phyloP scores from a whole-genome alignment of 2,888 invertebrate species.

The Prenolepis imparis region DNA sequence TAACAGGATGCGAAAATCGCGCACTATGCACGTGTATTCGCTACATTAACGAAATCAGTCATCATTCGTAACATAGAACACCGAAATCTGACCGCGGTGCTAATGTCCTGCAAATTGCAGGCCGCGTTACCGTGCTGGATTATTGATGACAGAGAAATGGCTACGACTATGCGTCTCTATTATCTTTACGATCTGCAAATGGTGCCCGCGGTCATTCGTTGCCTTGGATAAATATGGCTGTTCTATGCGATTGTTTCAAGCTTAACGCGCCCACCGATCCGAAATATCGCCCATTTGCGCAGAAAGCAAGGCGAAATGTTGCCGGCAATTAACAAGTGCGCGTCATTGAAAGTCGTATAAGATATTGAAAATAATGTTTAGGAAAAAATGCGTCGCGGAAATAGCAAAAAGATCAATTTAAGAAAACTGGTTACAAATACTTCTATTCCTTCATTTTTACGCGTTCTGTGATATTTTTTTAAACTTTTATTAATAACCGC shows the following conservation, averaged over 20 bases:
- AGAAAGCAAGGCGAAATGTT: slow-evolving; percentile 27
- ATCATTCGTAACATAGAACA: slow-evolving; percentile 54
- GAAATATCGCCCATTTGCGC: slow-evolving; percentile 36
- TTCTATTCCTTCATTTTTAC: neutral
- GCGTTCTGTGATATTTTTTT: neutral
- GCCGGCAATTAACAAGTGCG: neutral
- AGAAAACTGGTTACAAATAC: neutral
- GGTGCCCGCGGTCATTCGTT: slow-evolving; percentile 39
- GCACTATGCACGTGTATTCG: slow-evolving; percentile 35
- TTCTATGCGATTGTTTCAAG: slow-evolving; percentile 46
- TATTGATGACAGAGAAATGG: slow-evolving; percentile 57
- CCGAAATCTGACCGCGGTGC: slow-evolving; percentile 53
- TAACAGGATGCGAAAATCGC: slow-evolving; percentile 37
- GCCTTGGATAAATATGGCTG: slow-evolving; percentile 45
- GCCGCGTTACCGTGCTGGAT: slow-evolving; percentile 51
- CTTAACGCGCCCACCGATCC: slow-evolving; percentile 35
- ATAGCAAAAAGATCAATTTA: neutral
- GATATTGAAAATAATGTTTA: slow-evolving; percentile 9
- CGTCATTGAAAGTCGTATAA: neutral
- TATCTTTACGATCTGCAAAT: slow-evolving; percentile 60
- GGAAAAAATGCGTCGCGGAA: neutral
- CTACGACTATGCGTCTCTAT: slow-evolving; percentile 59
- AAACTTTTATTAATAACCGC: neutral
- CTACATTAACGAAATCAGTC: slow-evolving; percentile 66
- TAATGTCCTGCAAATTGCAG: slow-evolving; percentile 64